Percentiles rank a stretch among this genome's conserved stretches.
phyloP scores from a whole-genome alignment of 2,113 vertebrate species.

The Andinoacara biseriatus region DNA sequence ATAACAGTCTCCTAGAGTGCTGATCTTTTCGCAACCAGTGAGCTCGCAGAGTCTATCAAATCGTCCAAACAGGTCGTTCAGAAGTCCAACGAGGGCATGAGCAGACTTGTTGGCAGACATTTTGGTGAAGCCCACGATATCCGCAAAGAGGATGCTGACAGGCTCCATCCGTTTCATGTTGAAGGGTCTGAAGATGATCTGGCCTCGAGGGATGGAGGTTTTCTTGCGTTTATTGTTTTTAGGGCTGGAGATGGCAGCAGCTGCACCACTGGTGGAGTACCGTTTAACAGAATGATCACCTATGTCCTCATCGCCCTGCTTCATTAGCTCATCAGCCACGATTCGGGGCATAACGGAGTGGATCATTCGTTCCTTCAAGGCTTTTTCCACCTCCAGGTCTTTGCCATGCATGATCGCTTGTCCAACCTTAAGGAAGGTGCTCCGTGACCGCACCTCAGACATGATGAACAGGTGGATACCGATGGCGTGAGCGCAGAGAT shows the following conservation, averaged over 20 bases:
- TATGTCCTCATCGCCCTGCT: conserved; percentile 95
- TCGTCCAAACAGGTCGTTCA: conserved; percentile 96
- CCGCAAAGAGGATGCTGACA: conserved; percentile 97
- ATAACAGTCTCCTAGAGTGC: conserved; percentile 97
- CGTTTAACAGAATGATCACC: conserved; percentile 87
- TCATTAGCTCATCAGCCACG: conserved; percentile 97
- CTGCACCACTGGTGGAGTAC: conserved; percentile 83
- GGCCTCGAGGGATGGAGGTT: conserved; percentile 92
- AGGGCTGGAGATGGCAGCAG: conserved; percentile 83
- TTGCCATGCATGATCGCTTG: conserved; percentile 99
- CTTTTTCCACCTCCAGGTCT: conserved; percentile 98
- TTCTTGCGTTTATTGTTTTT: conserved; percentile 94
- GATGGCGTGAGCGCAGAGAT: conserved; percentile 91
- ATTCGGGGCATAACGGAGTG: conserved; percentile 98
- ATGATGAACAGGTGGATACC: conserved; percentile 96
- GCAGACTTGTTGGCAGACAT: conserved; percentile 99
- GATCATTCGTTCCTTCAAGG: conserved; percentile 98
- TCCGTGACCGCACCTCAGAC: conserved; percentile 95
- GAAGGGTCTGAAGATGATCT: conserved; percentile 96
- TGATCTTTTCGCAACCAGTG: conserved; percentile 97
- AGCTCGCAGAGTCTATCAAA: conserved; percentile 96
- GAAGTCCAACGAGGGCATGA: conserved; percentile 92
- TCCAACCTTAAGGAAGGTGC: conserved; percentile 98
- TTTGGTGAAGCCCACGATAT: conserved; percentile 98
- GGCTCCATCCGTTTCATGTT: conserved; percentile 99